phyloP scores from a whole-genome alignment of 2,888 invertebrate genomes.

The Aphelenchoides bicaudatus region DNA sequence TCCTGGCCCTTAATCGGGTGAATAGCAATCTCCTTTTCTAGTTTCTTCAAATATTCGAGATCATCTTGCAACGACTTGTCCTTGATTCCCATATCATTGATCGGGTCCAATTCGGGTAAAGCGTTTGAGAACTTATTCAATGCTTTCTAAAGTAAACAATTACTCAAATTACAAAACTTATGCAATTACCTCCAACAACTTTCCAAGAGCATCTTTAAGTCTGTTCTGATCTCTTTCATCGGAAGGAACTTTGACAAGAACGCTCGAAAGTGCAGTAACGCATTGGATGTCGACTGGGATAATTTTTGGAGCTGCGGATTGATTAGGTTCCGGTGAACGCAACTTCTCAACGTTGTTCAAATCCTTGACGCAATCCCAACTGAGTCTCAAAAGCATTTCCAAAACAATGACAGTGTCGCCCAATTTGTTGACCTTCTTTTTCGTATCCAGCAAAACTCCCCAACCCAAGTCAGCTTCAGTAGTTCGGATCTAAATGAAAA shows the following conservation, averaged over 20 bases:
- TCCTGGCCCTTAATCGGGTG: slow-evolving; percentile 78
- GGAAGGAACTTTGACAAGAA: slow-evolving; percentile 82
- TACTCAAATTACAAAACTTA: not conserved
- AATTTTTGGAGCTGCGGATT: slow-evolving; percentile 70
- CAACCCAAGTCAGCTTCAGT: slow-evolving; percentile 79
- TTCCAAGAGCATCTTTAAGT: slow-evolving; percentile 71
- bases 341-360: slow-evolving; percentile 24
- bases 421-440: slow-evolving; percentile 66
- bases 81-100: slow-evolving; percentile 91
- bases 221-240: too few species aligned
- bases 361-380: slow-evolving; percentile 34
- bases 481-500: slow-evolving; percentile 41
- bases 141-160: slow-evolving; percentile 68
- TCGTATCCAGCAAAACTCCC: slow-evolving; percentile 90
- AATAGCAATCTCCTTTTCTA: slow-evolving; percentile 70
- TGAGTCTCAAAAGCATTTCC: slow-evolving; percentile 74
- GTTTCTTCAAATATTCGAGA: slow-evolving; percentile 69
- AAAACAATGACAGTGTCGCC: slow-evolving; percentile 70
- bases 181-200: not conserved
- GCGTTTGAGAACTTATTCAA: slow-evolving; percentile 82
- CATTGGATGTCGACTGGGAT: slow-evolving; percentile 79
- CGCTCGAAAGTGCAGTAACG: slow-evolving; percentile 80
- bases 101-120: slow-evolving; percentile 83
- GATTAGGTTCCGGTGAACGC: slow-evolving; percentile 60
- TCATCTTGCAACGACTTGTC: slow-evolving; percentile 65